Percentiles rank a stretch among this genome's conserved stretches.
phyloP scores from a whole-genome alignment of 2,888 invertebrate species.

The Caenorhabditis sinica region DNA sequence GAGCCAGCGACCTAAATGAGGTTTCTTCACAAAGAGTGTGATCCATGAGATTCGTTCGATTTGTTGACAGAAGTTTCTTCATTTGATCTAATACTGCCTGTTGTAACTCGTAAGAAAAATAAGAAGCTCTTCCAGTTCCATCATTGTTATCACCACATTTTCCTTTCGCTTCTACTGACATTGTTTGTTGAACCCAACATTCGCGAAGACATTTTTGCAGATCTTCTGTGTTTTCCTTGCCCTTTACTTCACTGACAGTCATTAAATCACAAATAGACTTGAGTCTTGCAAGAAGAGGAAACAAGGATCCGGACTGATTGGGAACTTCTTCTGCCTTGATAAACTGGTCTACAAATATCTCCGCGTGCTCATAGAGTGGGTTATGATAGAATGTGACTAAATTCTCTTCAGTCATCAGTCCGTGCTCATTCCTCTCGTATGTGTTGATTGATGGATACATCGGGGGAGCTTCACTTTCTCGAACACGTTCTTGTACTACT shows the following conservation, averaged over 20 bases:
- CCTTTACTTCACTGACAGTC: constrained; percentile 62
- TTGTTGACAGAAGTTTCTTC: constrained; percentile 72
- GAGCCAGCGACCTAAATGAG: constrained; percentile 68
- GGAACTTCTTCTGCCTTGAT: constrained; percentile 77
- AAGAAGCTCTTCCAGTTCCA: constrained; percentile 74
- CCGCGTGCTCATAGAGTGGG: constrained; percentile 79
- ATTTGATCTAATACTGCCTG: constrained; percentile 72
- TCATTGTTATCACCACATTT: constrained; percentile 78
- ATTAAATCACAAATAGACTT: constrained; percentile 73
- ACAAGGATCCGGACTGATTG: constrained; percentile 69
- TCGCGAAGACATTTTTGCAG: constrained; percentile 67
- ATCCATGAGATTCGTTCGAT: constrained; percentile 75
- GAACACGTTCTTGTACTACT: constrained; percentile 17
- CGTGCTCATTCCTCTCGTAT: constrained; percentile 83
- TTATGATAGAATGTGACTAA: constrained; percentile 81
- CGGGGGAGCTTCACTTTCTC: constrained; percentile 68
- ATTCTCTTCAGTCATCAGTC: constrained; percentile 78
- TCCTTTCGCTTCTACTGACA: constrained; percentile 74
- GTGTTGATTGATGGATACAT: constrained; percentile 75
- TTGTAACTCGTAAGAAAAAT: constrained; percentile 70
- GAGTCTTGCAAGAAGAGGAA: constrained; percentile 72
- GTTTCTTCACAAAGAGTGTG: constrained; percentile 74
- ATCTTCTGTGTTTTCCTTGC: constrained; percentile 67
- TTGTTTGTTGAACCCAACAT: constrained; percentile 74
- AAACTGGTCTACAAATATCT: constrained; percentile 80